These are phyloP conservation scores for Pterocles orientalis DNA, from an alignment of 2,113 vertebrate species.

Conservation along the genomic window DNA sequence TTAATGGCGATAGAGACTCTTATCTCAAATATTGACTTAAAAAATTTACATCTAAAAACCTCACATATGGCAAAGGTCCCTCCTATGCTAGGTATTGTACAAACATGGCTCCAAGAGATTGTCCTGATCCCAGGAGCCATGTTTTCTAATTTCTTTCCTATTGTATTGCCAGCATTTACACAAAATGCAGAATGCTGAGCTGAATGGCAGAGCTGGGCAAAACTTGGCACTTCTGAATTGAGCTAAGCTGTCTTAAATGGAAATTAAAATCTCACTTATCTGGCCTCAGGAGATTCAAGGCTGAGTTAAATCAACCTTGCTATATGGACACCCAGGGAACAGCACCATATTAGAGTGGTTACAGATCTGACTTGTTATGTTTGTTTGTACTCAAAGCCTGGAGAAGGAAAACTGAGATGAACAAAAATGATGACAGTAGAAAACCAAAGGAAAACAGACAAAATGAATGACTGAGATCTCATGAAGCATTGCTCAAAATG, in stretches of 20 bases:
- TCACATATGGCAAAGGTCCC: background rate
- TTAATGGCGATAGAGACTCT: background rate
- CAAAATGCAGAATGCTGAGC: background rate
- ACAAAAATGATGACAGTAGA: background rate
- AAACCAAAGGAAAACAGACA: background rate
- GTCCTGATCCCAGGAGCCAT: background rate
- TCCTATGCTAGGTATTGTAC: background rate
- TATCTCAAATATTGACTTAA: background rate
- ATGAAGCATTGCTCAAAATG: background rate
- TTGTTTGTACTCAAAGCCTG: background rate
- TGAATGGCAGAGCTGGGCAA: conserved; percentile 13
- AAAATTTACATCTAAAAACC: background rate
- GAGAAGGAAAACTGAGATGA: background rate
- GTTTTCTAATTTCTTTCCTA: background rate
- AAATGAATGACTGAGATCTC: background rate
- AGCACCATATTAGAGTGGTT: background rate
- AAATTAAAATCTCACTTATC: conserved; percentile 15
- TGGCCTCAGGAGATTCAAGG: background rate
- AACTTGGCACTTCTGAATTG: background rate
- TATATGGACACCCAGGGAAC: background rate
- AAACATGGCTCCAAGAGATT: background rate
- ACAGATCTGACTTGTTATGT: background rate
- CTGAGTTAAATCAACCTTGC: conserved; percentile 3
- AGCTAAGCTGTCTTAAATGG: background rate
- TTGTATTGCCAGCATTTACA: background rate